These are phyloP conservation scores for Leucoraja ocellata DNA, from an alignment of 2,797 vertebrate species.

Conservation along the genomic window DNA sequence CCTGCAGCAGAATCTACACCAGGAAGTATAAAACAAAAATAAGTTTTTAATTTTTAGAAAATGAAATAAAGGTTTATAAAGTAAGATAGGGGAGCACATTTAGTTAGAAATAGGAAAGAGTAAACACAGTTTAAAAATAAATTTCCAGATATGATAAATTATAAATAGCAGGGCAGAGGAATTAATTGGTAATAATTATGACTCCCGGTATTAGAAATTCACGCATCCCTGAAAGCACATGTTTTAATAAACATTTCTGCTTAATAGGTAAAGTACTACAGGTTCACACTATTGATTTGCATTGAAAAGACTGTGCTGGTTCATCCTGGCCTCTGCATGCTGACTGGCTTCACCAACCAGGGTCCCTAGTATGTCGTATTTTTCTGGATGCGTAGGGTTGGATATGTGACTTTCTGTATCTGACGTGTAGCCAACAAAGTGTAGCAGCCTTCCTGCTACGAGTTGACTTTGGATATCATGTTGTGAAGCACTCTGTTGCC, in stretches of 20 bases:
- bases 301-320: neutral
- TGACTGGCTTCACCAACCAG: no score
- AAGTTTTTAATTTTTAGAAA: neutral
- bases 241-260: neutral
- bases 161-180: neutral
- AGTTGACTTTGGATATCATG: no score
- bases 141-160: neutral
- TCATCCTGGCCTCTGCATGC: no score
- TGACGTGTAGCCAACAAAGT: no score
- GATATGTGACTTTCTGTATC: no score
- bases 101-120: neutral
- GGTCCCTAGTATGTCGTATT: no score
- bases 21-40: neutral
- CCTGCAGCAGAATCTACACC: neutral
- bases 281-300: neutral
- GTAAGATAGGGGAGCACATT: neutral
- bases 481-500: no score
- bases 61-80: neutral
- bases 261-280: neutral
- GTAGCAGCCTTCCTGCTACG: no score
- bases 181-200: neutral
- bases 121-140: neutral
- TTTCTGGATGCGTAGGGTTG: neutral
- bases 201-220: neutral
- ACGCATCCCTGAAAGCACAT: neutral